Percentiles rank a stretch among this genome's conserved stretches.
Evolutionary conservation across 1,140 invertebrate genomes (phyloP).

Genomic region (Ceratina japonica): DNA sequence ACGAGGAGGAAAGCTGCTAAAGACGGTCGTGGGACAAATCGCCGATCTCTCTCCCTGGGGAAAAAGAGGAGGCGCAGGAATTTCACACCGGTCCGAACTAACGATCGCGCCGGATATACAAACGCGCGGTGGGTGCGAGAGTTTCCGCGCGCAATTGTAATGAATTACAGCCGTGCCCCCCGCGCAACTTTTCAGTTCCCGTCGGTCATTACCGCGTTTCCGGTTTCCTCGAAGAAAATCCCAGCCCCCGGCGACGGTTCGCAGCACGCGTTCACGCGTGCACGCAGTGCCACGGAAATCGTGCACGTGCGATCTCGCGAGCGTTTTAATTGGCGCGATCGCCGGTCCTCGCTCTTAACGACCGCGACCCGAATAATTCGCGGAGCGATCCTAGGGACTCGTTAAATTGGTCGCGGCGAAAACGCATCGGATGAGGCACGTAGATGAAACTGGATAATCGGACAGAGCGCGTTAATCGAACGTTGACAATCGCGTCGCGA

Average conservation of each 20-base stretch:
- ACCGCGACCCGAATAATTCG: not conserved
- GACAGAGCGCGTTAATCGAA: slow-evolving; percentile 25
- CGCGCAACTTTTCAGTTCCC: not conserved
- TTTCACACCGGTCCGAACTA: not conserved
- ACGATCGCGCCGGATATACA: not conserved
- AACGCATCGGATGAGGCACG: no score
- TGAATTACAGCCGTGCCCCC: not conserved
- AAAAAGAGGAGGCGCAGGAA: not conserved
- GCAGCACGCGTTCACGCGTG: slow-evolving; percentile 58
- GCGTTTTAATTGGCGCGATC: slow-evolving; percentile 32
- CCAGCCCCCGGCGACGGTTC: slow-evolving; percentile 59
- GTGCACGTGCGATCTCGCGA: slow-evolving; percentile 15
- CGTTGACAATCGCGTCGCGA: not conserved
- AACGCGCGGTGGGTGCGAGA: not conserved
- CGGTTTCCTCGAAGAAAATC: slow-evolving; percentile 42
- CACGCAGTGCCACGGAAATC: slow-evolving; percentile 32
- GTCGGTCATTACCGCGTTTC: slow-evolving; percentile 33
- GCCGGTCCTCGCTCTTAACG: not conserved
- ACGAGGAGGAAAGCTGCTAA: not conserved
- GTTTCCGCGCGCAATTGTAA: slow-evolving; percentile 1
- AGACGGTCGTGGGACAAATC: slow-evolving; percentile 2
- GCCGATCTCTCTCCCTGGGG: not conserved
- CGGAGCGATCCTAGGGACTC: not conserved
- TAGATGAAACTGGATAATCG: not conserved
- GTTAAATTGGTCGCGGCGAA: not conserved